Conservation (phyloP, 2,797 vertebrate species). For the Pangasius mekongensis region DNA sequence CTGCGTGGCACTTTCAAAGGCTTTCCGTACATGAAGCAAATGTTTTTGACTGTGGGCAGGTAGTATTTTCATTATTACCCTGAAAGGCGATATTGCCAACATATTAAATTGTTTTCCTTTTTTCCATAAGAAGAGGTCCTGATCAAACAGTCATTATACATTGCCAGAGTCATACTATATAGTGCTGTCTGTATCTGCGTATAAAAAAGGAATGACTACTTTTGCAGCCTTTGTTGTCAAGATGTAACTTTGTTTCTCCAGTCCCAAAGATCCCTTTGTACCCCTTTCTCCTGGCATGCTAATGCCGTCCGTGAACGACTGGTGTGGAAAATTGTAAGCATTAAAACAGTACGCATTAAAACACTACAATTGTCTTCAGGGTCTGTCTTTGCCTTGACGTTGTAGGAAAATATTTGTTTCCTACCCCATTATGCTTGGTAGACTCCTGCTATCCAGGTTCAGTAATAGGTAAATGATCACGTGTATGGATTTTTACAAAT, state of each 20-base stretch:
- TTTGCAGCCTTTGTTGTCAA: background rate
- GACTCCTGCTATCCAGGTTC: background rate
- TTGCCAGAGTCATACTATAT: background rate
- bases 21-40: background rate
- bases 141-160: background rate
- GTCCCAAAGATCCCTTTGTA: background rate
- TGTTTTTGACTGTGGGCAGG: too few species aligned
- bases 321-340: background rate
- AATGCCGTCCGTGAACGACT: background rate
- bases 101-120: background rate
- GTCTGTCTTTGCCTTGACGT: background rate
- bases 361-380: background rate
- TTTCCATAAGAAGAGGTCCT: conserved; percentile 7
- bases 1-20: background rate
- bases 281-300: background rate
- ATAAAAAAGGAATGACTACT: background rate
- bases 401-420: background rate
- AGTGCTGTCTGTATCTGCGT: background rate
- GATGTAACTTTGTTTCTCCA: background rate
- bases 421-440: background rate
- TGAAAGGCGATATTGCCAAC: background rate
- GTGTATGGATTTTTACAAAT: background rate
- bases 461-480: background rate
- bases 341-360: background rate
- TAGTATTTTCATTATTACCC: background rate